Evolutionary conservation across 2,888 invertebrate genomes (phyloP).

Genomic region (Phragmatobia fuliginosa): DNA sequence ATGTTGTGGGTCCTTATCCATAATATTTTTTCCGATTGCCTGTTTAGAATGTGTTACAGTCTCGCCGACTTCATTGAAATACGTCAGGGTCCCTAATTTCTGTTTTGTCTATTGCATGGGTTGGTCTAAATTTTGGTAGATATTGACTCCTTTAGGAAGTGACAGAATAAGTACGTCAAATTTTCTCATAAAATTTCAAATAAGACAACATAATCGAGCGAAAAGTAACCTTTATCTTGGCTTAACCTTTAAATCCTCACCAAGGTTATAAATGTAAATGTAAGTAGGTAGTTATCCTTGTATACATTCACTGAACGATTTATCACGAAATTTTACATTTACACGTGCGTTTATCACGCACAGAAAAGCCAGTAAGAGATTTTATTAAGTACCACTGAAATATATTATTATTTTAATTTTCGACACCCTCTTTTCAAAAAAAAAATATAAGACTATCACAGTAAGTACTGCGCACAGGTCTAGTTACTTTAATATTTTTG

Average conservation of each 20-base stretch:
- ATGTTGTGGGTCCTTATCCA: neutral
- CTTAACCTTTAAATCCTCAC: neutral
- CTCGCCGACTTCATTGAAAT: neutral
- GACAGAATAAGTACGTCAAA: neutral
- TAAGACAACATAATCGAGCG: neutral
- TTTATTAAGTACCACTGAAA: no score
- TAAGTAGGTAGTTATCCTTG: neutral
- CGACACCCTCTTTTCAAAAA: no score
- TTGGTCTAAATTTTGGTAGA: no score
- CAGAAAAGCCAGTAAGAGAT: no score
- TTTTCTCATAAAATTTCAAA: neutral
- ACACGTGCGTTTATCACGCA: no score
- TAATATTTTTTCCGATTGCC: neutral
- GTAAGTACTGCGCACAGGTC: no score
- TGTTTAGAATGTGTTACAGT: neutral
- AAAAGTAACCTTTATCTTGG: no score
- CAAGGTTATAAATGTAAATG: neutral
- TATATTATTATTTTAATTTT: no score
- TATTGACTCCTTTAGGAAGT: neutral
- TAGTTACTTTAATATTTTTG: neutral
- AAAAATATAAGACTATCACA: no score
- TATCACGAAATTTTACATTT: neutral
- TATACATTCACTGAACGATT: neutral
- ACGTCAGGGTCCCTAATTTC: neutral
- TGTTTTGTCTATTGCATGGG: neutral